These are phyloP conservation scores for Zoroaster sp. DNA, from an alignment of 53 echinoderm and acorn worm genomes.

Conservation along the genomic window DNA sequence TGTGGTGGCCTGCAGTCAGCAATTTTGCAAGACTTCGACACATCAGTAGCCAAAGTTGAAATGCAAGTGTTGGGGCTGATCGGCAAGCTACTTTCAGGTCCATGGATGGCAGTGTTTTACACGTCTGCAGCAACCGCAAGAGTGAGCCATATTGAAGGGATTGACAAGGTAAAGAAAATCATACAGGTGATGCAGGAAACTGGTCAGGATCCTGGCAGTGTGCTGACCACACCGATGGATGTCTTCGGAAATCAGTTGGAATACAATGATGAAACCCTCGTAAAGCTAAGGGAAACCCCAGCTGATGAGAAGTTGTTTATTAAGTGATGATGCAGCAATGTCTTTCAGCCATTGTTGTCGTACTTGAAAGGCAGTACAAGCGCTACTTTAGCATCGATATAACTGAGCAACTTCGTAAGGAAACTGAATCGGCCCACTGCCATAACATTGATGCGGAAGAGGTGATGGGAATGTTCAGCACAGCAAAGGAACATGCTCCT, in stretches of 20 bases:
- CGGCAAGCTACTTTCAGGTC: conserved; percentile 47
- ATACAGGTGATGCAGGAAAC: too few species aligned
- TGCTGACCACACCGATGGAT: too few species aligned
- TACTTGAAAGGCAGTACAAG: conserved; percentile 61
- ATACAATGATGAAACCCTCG: too few species aligned
- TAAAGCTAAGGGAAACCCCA: not conserved
- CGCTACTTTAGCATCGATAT: conserved; percentile 38
- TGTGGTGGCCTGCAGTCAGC: conserved; percentile 42
- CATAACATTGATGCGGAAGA: conserved; percentile 64
- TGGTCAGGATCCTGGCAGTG: too few species aligned
- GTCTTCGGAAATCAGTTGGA: too few species aligned
- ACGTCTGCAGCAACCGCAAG: not conserved
- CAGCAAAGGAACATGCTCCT: conserved; percentile 40
- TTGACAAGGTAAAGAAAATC: conserved; percentile 8
- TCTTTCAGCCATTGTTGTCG: not conserved
- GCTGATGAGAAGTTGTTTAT: not conserved
- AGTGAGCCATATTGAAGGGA: conserved; percentile 62
- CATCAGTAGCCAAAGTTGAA: conserved; percentile 36
- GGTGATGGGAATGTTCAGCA: conserved; percentile 62
- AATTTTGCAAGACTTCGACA: too few species aligned
- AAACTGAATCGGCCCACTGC: conserved; percentile 22
- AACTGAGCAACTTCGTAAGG: conserved; percentile 19
- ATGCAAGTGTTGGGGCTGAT: conserved; percentile 41
- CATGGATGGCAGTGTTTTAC: conserved; percentile 57
- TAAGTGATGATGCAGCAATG: not conserved